phyloP scores from a whole-genome alignment of 2,888 invertebrate genomes.

The Asteroscopus sphinx region DNA sequence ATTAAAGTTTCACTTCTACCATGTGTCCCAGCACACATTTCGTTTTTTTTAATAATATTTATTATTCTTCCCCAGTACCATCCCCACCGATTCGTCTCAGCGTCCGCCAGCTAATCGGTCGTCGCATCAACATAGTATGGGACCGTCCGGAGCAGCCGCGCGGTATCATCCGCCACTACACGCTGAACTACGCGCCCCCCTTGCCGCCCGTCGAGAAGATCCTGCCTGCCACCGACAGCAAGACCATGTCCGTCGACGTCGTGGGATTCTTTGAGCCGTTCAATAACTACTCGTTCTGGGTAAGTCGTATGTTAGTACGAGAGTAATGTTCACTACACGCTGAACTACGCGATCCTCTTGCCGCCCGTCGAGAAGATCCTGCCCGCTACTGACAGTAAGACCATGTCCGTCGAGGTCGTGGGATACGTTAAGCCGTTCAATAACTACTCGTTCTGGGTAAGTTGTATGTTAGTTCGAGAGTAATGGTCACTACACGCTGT shows the following conservation, averaged over 20 bases:
- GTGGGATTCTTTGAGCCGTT: slow-evolving; percentile 88
- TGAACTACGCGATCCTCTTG: slow-evolving; percentile 91
- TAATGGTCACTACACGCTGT: no score
- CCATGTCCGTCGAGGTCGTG: slow-evolving; percentile 85
- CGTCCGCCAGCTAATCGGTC: slow-evolving; percentile 91
- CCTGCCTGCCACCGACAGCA: slow-evolving; percentile 74
- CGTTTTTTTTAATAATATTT: no score
- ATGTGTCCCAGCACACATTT: no score
- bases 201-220: slow-evolving; percentile 87
- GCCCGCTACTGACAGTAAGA: slow-evolving; percentile 71
- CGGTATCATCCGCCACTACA: slow-evolving; percentile 91
- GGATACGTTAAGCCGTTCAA: slow-evolving; percentile 88
- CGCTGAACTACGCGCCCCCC: slow-evolving; percentile 92
- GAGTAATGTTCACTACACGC: slow-evolving; percentile 85
- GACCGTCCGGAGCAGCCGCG: slow-evolving; percentile 91
- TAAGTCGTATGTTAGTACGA: slow-evolving; percentile 72
- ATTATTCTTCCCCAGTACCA: slow-evolving; percentile 85
- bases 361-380: slow-evolving; percentile 87
- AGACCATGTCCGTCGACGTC: slow-evolving; percentile 81
- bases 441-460: slow-evolving; percentile 93
- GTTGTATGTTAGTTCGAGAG: no score
- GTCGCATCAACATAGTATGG: slow-evolving; percentile 92
- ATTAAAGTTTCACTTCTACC: no score
- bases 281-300: slow-evolving; percentile 93
- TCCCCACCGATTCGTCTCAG: slow-evolving; percentile 92